phyloP scores from a whole-genome alignment of 2,113 vertebrate genomes.

The Piprites chloris region DNA sequence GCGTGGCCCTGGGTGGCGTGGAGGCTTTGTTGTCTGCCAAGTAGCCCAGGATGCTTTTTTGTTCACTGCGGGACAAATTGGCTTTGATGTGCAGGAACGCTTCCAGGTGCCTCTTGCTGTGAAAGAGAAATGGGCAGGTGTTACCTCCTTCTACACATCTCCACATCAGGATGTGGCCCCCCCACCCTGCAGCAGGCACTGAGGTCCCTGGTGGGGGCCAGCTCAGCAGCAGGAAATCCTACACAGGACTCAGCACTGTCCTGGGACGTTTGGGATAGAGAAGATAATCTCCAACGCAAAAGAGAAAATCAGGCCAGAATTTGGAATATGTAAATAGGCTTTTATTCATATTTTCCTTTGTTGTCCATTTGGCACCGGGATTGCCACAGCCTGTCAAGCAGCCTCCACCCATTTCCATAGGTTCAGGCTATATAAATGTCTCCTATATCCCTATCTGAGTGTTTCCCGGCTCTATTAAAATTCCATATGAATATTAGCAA shows the following conservation, averaged over 20 bases:
- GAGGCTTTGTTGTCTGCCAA: conserved; percentile 44
- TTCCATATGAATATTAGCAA: background rate
- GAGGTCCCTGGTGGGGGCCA: fast-evolving
- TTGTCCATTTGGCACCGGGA: background rate
- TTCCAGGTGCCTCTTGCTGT: conserved; percentile 81
- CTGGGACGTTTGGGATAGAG: background rate
- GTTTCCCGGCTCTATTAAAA: background rate
- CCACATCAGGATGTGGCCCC: fast-evolving
- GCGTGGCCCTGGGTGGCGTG: background rate
- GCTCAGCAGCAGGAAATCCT: background rate
- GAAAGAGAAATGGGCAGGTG: background rate
- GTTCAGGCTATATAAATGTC: background rate
- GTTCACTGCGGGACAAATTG: conserved; percentile 71
- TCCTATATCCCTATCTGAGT: background rate
- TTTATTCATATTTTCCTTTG: background rate
- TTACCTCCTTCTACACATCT: background rate
- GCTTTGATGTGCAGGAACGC: conserved; percentile 83
- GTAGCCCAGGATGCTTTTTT: conserved; percentile 74
- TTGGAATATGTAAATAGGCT: background rate
- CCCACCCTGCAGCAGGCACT: fast-evolving
- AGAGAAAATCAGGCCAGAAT: background rate
- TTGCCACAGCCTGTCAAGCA: background rate
- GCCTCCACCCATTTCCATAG: background rate
- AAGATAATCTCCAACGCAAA: background rate
- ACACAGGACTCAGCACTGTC: background rate